phyloP scores from a whole-genome alignment of 2,113 vertebrate species.

The Aplodontia rufa region DNA sequence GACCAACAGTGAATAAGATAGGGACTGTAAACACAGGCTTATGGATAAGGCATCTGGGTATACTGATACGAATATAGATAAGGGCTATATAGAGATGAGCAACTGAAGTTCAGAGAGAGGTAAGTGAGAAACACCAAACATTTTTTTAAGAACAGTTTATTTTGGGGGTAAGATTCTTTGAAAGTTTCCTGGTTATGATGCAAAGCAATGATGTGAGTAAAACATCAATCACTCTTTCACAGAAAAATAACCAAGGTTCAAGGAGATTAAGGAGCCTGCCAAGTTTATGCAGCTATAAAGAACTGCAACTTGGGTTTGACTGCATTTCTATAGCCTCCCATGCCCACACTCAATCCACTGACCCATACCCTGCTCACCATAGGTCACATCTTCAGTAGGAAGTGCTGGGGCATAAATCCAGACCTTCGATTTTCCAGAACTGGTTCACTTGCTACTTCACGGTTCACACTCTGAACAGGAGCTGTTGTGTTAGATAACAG shows the following conservation, averaged over 20 bases:
- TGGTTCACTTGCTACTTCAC: neutral
- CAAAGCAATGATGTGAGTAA: neutral
- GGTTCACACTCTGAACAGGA: neutral
- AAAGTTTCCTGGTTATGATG: neutral
- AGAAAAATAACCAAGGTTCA: neutral
- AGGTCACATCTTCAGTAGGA: neutral
- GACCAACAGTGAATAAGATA: no score
- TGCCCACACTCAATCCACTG: neutral
- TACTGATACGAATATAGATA: neutral
- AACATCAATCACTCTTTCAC: neutral
- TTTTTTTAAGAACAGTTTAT: neutral
- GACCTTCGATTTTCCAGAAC: neutral
- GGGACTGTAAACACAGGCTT: no score
- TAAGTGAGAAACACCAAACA: neutral
- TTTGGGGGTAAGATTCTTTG: neutral
- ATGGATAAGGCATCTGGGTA: accelerated
- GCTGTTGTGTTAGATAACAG: neutral
- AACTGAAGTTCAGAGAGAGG: neutral
- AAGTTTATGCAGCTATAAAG: neutral
- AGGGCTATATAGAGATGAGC: neutral
- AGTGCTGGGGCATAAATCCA: neutral
- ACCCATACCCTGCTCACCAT: neutral
- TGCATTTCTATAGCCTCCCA: neutral
- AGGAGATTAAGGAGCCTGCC: conserved; percentile 10
- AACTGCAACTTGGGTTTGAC: neutral